These are phyloP conservation scores for Drepana falcataria DNA, from an alignment of 2,888 invertebrate species.

Conservation along the genomic window DNA sequence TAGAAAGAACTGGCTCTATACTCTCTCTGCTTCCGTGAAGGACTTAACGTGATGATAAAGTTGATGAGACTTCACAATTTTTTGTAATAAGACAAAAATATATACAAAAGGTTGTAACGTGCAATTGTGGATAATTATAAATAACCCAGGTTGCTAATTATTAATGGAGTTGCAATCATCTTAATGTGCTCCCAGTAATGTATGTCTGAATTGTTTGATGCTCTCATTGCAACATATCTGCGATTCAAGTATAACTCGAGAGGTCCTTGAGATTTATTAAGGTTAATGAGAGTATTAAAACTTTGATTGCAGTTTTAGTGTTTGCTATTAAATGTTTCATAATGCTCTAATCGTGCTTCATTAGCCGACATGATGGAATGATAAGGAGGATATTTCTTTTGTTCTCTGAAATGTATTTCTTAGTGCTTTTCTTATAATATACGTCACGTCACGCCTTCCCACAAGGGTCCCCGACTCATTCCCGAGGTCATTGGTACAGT, in stretches of 20 bases:
- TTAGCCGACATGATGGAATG: background rate
- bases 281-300: slow-evolving; percentile 35
- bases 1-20: too few relatives aligned
- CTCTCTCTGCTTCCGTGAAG: too few relatives aligned
- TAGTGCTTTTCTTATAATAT: too few relatives aligned
- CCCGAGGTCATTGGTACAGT: too few relatives aligned
- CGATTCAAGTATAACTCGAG: slow-evolving; percentile 28
- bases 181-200: slow-evolving; percentile 17
- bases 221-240: slow-evolving; percentile 20
- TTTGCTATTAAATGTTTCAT: background rate
- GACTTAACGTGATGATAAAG: too few relatives aligned
- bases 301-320: slow-evolving; percentile 15
- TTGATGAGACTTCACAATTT: background rate
- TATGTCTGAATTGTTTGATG: slow-evolving; percentile 2
- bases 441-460: too few relatives aligned
- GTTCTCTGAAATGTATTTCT: background rate
- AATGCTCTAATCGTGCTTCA: background rate
- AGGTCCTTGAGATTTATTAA: slow-evolving; percentile 26
- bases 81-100: background rate
- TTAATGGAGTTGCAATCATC: slow-evolving; percentile 12
- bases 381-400: background rate
- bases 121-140: background rate
- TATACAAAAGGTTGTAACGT: background rate
- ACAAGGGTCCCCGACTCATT: too few relatives aligned
- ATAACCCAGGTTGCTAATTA: slow-evolving; percentile 5